phyloP scores from a whole-genome alignment of 2,113 vertebrate genomes.

The Aldabrachelys gigantea region DNA sequence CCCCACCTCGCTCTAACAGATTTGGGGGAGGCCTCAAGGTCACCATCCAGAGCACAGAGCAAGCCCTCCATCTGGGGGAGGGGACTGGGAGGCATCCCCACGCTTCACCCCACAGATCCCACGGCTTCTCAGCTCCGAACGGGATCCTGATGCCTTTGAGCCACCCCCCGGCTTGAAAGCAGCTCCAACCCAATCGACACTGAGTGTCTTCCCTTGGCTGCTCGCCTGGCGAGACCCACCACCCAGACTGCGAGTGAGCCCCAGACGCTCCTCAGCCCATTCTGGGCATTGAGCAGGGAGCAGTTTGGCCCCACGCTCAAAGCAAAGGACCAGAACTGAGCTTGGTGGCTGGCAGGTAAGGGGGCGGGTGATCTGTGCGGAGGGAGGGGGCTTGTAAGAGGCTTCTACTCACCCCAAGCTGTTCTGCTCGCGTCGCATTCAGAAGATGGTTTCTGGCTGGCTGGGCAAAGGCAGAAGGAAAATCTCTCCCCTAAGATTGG shows the following conservation, averaged over 20 bases:
- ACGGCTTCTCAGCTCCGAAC: not conserved
- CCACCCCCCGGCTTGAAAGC: not conserved
- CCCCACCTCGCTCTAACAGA: not conserved
- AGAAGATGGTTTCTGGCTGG: not conserved
- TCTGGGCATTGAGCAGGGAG: not conserved
- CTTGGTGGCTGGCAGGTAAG: not conserved
- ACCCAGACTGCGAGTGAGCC: not conserved
- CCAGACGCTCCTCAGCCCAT: rapidly evolving
- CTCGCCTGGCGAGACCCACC: not conserved
- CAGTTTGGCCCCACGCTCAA: not conserved
- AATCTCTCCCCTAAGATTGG: no score
- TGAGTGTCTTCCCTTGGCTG: not conserved
- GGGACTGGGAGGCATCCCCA: not conserved
- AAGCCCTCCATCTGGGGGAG: not conserved
- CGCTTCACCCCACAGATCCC: not conserved
- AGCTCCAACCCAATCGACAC: no score
- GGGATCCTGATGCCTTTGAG: not conserved
- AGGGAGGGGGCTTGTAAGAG: not conserved
- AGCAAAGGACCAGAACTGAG: not conserved
- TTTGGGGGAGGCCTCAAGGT: not conserved
- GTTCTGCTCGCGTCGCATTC: not conserved
- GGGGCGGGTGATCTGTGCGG: not conserved
- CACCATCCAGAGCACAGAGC: not conserved
- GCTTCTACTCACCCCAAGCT: not conserved
- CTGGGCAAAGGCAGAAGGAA: no score